Conservation (phyloP, 2,113 vertebrate genomes). For the Patagioenas fasciata region DNA sequence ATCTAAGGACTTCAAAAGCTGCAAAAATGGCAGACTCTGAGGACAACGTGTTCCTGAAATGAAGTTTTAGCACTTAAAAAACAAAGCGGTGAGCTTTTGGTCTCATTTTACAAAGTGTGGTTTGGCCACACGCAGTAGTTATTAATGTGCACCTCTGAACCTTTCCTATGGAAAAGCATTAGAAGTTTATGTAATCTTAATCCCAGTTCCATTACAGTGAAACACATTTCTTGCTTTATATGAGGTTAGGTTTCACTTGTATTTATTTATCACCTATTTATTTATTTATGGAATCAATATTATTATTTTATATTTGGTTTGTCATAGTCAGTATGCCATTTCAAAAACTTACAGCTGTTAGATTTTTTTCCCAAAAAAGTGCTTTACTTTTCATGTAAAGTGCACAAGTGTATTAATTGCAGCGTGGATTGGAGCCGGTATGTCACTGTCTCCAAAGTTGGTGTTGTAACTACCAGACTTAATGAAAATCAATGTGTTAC, state of each 20-base stretch:
- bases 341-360: not conserved
- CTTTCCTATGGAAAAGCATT: not conserved
- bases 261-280: not conserved
- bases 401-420: rapidly evolving
- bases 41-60: not conserved
- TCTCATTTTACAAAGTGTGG: not conserved
- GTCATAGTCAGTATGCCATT: not conserved
- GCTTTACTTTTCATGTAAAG: not conserved
- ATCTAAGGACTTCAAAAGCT: not conserved
- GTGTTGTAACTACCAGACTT: not conserved
- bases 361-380: not conserved
- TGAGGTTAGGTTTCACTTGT: not conserved
- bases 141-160: not conserved
- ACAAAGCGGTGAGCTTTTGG: not conserved
- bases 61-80: not conserved
- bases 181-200: not conserved
- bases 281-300: not conserved
- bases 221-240: not conserved
- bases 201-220: not conserved
- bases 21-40: not conserved
- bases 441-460: not conserved
- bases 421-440: rapidly evolving
- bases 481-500: not conserved
- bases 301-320: not conserved
- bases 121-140: not conserved